phyloP scores from a whole-genome alignment of 2,888 invertebrate genomes.

The Cetonia aurata region DNA sequence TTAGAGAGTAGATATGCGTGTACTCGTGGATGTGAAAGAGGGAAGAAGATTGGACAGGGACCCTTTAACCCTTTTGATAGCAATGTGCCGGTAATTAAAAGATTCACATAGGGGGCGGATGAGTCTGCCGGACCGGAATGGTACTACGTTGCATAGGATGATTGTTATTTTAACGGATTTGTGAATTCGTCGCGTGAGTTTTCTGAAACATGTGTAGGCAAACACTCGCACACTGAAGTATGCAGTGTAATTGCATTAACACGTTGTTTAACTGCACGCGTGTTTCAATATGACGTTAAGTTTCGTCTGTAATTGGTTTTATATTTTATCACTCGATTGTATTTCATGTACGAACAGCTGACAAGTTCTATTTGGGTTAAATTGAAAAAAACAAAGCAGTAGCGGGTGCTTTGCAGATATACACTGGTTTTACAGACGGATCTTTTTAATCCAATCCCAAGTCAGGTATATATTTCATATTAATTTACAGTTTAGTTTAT shows the following conservation, averaged over 20 bases:
- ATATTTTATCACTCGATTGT: too few species aligned
- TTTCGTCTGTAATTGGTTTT: too few species aligned
- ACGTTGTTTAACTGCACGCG: too few species aligned
- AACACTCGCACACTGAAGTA: neutral
- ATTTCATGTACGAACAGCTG: too few species aligned
- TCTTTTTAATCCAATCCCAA: too few species aligned
- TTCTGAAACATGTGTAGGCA: neutral
- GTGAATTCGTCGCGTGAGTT: conserved; percentile 15
- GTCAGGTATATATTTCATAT: too few species aligned
- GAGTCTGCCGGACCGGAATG: conserved; percentile 47
- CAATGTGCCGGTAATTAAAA: conserved; percentile 53
- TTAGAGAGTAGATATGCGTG: conserved; percentile 56
- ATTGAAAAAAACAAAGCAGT: too few species aligned
- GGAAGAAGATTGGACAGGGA: conserved; percentile 38
- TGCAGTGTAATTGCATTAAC: neutral
- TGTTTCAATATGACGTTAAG: too few species aligned
- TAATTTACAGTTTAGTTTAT: too few species aligned
- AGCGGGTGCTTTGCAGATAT: too few species aligned
- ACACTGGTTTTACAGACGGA: too few species aligned
- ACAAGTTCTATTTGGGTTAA: too few species aligned
- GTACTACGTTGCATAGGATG: conserved; percentile 43
- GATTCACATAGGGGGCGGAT: conserved; percentile 48
- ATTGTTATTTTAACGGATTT: conserved; percentile 39
- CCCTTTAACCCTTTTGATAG: conserved; percentile 45
- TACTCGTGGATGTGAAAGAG: conserved; percentile 51